A percentile compares a stretch with the other conserved stretches of the same genome.
Evolutionary conservation across 2,888 invertebrate species (phyloP).

Genomic region (Neoascia interrupta): DNA sequence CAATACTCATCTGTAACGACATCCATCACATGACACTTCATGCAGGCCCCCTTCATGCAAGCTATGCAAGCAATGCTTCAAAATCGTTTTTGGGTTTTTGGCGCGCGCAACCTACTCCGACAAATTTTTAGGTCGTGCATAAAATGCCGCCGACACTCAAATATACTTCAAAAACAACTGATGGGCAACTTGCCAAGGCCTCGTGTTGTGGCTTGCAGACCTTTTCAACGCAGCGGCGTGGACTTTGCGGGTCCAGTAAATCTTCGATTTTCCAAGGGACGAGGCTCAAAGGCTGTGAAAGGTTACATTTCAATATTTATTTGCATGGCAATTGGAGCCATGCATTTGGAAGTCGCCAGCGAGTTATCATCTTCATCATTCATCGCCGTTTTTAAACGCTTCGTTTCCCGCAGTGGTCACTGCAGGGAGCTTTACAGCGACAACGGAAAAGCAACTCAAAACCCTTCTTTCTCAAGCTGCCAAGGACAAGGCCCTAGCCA

Average conservation of each 20-base stretch:
- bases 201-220: background rate
- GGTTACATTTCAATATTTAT: background rate
- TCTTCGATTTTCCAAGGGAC: conserved; percentile 10
- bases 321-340: conserved; percentile 29
- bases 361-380: conserved; percentile 22
- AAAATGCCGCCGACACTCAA: background rate
- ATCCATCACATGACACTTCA: background rate
- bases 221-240: background rate
- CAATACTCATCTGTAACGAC: background rate
- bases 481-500: background rate
- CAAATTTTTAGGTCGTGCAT: too few species aligned
- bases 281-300: conserved; percentile 5
- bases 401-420: conserved; percentile 26
- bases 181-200: background rate
- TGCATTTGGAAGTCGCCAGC: conserved; percentile 23
- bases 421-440: conserved; percentile 13
- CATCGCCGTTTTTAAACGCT: conserved; percentile 27
- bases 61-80: too few species aligned
- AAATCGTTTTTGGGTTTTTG: too few species aligned
- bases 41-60: background rate
- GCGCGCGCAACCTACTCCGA: too few species aligned
- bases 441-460: conserved; percentile 21
- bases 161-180: background rate
- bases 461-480: background rate
- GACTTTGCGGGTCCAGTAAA: background rate